phyloP scores from a whole-genome alignment of 1,140 invertebrate species.

The Tyrophagus putrescentiae region DNA sequence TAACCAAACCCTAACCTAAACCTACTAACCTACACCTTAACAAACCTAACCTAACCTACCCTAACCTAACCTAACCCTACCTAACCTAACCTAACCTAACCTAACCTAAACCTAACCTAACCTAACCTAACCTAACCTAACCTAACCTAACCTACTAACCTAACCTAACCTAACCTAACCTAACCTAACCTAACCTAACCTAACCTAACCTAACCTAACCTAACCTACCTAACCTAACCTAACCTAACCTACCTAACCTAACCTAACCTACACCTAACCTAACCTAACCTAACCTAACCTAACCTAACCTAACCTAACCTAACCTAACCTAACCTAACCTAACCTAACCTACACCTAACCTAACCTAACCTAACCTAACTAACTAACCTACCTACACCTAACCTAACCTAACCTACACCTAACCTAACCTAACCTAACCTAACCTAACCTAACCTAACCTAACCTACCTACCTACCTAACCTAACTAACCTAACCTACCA shows the following conservation, averaged over 20 bases:
- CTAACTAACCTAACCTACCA: slow-evolving; percentile 29
- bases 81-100: slow-evolving; percentile 27
- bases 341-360: slow-evolving; percentile 26
- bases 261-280: slow-evolving; percentile 26
- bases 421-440: slow-evolving; percentile 29
- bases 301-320: slow-evolving; percentile 26
- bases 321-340: slow-evolving; percentile 25
- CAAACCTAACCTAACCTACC: slow-evolving; percentile 27
- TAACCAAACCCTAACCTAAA: slow-evolving; percentile 25
- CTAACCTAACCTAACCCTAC: slow-evolving; percentile 28
- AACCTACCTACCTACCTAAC: slow-evolving; percentile 32
- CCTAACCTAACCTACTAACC: slow-evolving; percentile 28
- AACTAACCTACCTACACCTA: slow-evolving; percentile 27
- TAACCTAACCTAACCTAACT: slow-evolving; percentile 27
- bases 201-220: slow-evolving; percentile 31
- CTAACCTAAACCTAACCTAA: slow-evolving; percentile 30
- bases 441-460: slow-evolving; percentile 29
- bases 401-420: slow-evolving; percentile 28
- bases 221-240: slow-evolving; percentile 31
- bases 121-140: slow-evolving; percentile 29
- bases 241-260: slow-evolving; percentile 28
- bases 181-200: slow-evolving; percentile 31
- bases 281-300: slow-evolving; percentile 26
- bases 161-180: slow-evolving; percentile 31
- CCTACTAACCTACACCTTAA: slow-evolving; percentile 27